These are phyloP conservation scores for Lysandra coridon DNA, from an alignment of 2,888 invertebrate species.

Conservation along the genomic window DNA sequence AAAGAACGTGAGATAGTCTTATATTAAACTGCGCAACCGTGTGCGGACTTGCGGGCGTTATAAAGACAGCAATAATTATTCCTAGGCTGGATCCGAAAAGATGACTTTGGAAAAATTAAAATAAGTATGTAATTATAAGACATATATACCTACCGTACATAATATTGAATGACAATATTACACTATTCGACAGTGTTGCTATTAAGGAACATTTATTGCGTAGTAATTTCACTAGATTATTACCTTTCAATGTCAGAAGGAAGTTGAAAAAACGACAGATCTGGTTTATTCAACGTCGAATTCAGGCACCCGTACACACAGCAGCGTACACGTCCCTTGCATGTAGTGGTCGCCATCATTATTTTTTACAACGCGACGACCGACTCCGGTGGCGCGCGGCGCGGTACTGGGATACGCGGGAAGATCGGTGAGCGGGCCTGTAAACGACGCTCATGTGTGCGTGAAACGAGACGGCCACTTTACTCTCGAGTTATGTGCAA, in stretches of 20 bases:
- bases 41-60: too few relatives aligned
- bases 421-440: neutral
- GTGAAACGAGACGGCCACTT: neutral
- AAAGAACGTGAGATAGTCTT: too few relatives aligned
- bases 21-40: too few relatives aligned
- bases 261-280: neutral
- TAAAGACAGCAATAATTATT: too few relatives aligned
- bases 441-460: neutral
- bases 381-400: neutral
- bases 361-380: neutral
- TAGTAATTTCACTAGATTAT: neutral
- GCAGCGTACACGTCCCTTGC: neutral
- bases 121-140: too few relatives aligned
- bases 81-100: too few relatives aligned
- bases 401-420: neutral
- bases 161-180: too few relatives aligned
- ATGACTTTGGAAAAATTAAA: too few relatives aligned
- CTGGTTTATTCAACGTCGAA: neutral
- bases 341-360: neutral
- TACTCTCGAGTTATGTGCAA: too few relatives aligned
- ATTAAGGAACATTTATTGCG: neutral
- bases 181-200: neutral
- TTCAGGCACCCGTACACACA: neutral
- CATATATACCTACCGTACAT: too few relatives aligned
- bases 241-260: neutral